Conservation (phyloP, 2,888 invertebrate genomes). For the Hirtodrosophila confusa region DNA sequence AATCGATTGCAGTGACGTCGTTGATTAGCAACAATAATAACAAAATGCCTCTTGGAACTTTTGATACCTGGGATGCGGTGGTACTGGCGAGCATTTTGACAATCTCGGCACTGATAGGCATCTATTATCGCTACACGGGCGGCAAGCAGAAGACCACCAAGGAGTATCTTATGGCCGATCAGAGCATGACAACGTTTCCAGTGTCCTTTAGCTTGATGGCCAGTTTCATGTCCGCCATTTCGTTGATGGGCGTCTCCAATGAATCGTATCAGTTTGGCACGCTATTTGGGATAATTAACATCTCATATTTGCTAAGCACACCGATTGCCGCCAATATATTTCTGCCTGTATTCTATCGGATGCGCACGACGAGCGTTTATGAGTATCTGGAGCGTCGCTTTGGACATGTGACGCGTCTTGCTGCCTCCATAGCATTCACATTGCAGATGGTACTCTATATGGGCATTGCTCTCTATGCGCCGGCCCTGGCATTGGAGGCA, state of each 20-base stretch:
- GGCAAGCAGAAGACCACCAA: slow-evolving; percentile 94
- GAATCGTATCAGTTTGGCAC: slow-evolving; percentile 94
- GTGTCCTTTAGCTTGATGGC: slow-evolving; percentile 96
- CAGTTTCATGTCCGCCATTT: slow-evolving; percentile 96
- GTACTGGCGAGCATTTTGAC: slow-evolving; percentile 89
- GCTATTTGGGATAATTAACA: slow-evolving; percentile 90
- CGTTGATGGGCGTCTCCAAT: slow-evolving; percentile 93
- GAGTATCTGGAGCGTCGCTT: slow-evolving; percentile 96
- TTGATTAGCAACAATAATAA: slow-evolving; percentile 11
- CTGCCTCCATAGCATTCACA: slow-evolving; percentile 93
- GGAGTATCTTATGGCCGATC: slow-evolving; percentile 94
- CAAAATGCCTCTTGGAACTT: slow-evolving; percentile 76
- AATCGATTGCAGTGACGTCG: slow-evolving; percentile 53
- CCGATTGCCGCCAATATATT: slow-evolving; percentile 91
- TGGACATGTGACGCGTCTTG: slow-evolving; percentile 89
- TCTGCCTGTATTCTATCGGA: slow-evolving; percentile 93
- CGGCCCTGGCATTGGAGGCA: slow-evolving; percentile 94
- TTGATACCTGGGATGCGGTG: slow-evolving; percentile 90
- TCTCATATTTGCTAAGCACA: slow-evolving; percentile 90
- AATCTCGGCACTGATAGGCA: slow-evolving; percentile 90
- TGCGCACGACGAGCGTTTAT: slow-evolving; percentile 93
- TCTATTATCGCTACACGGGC: slow-evolving; percentile 94
- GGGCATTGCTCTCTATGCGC: slow-evolving; percentile 97
- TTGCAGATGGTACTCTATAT: slow-evolving; percentile 96
- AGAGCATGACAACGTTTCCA: slow-evolving; percentile 91